Evolutionary conservation across 2,113 vertebrate genomes (phyloP), one percentile per base, ranked within the genome.

Genomic region (Zosterops borbonicus): DNA sequence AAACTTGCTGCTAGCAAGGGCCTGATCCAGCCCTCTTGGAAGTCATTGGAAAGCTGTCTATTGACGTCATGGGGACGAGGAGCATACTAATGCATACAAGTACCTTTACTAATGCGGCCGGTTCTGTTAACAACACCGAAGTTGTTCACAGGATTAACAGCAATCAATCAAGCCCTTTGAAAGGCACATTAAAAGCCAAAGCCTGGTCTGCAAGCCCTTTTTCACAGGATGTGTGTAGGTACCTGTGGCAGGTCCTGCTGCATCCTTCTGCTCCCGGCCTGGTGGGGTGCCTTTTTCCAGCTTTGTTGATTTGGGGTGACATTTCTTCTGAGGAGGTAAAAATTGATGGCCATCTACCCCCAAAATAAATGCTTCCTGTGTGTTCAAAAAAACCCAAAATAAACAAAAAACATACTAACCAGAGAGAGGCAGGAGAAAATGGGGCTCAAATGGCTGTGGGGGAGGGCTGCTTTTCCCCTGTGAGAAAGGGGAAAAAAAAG

Each of bases 131-230:
- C 92, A 94, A 86, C 92, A 90, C 68, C 25, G 76, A 88, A 90
- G 90, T 95, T 97, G 93, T 96, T 96, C 95, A 78, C 90, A 49
- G 86, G 93, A 96, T 95, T 95, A 97, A 71, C 95, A 97, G 85
- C 94, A 96, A 94, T 96, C 92, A 97, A 94, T 93, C 93, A 96
- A 88, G 47, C 44, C 71, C 90, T 96, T 95, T 94, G 94, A 96
- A 95, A 92, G 87, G 55, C 76, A 63, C 84, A 74, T 94, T 95
- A 93, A 92, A 97, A 96, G 56, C 84, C 84, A 81, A 78, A 95
- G 79, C 83, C 35, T 59, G 18, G 37, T 70, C 60, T 75, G 47
- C 60, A 64, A 96, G 29, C 59, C 60, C 41, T 63, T 74, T 67
- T 47, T 74, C 31, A 13, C 17, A 50, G 2, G 44, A 88, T 55